Base-by-base conservation (phyloP, 2,797 vertebrate genomes). In the Spinus pinus region DNA sequence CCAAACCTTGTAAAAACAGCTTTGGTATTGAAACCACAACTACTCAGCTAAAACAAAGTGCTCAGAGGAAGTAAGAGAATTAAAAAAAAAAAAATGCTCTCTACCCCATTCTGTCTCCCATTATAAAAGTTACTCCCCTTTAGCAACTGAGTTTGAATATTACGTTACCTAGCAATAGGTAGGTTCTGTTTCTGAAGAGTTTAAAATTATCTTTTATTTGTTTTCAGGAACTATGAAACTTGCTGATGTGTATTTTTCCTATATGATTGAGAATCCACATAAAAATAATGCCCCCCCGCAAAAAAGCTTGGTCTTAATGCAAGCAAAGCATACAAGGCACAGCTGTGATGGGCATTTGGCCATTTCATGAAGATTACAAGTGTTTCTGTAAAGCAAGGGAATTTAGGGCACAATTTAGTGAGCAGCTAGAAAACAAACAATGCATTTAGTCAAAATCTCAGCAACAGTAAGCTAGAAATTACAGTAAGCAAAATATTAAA, bases 321-420 rank as follows among this genome's bases (percentile, higher is more conserved):
- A 87, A 96, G 39, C 46, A 81, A 95, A 97, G 80, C 91, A 94
- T 35, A 81, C 37, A 47, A 80, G 84, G 49, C 51, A 66, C 85
- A 94, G 71, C 84, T 94, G 94, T 53, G 83, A 85, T 71, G 31
- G 77, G 86, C 94, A 92, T 51, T 80, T 93, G 77, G 88, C 93
- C 75, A 81, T 92, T 86, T 74, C 53, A 64, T 12, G 28, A 91
- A 91, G 92, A 95, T 94, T 79, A 75, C 27, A 54, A 84, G 41
- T 42, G 58, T 91, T 70, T 94, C 91, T 44, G 14, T 54, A 69
- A 46, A 82, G 84, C 85, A 66, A 12, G 12, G 53, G 42, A 90
- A 94, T 95, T 64, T 90, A 94, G 78, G 88, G 41, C 88, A 92
- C 47, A 69, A 65, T 57, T 82, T 93, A 50, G 33, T 56, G 22